phyloP scores from a whole-genome alignment of 1,140 invertebrate genomes.

The Pogonus chalceus region DNA sequence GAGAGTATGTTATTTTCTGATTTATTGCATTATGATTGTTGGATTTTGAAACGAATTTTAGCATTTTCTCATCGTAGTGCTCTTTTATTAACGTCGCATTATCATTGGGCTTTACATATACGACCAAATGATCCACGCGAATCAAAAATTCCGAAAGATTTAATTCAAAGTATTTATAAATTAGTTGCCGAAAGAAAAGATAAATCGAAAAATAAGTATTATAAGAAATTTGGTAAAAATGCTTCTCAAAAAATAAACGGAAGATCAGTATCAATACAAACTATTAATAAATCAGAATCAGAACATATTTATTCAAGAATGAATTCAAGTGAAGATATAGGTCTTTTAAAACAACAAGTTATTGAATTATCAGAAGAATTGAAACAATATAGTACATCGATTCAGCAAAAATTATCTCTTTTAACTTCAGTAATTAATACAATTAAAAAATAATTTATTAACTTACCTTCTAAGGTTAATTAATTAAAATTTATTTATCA shows the following conservation, averaged over 20 bases:
- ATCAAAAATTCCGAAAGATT: constrained; percentile 59
- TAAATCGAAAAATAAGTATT: constrained; percentile 38
- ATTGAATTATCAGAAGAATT: constrained; percentile 17
- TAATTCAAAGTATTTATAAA: constrained; percentile 59
- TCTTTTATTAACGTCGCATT: constrained; percentile 56
- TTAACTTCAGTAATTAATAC: background rate
- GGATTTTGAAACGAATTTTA: constrained; percentile 52
- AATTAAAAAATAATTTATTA: background rate
- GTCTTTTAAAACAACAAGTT: constrained; percentile 11
- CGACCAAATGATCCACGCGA: constrained; percentile 71
- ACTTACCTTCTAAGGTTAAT: background rate
- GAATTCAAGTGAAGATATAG: background rate
- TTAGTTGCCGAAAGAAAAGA: constrained; percentile 58
- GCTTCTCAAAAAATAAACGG: constrained; percentile 31
- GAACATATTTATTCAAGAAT: constrained; percentile 30
- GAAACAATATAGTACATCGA: background rate
- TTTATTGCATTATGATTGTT: constrained; percentile 40
- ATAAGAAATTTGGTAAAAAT: constrained; percentile 40
- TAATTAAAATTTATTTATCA: no score
- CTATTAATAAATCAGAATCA: constrained; percentile 32
- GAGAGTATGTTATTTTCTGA: constrained; percentile 73
- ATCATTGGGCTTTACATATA: constrained; percentile 58
- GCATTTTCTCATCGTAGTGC: constrained; percentile 55
- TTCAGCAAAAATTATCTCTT: background rate
- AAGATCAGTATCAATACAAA: constrained; percentile 24